Evolutionary conservation across 2,797 vertebrate genomes (phyloP), one percentile per base, ranked within the genome.

Genomic region (Pachyuromys duprasi): DNA sequence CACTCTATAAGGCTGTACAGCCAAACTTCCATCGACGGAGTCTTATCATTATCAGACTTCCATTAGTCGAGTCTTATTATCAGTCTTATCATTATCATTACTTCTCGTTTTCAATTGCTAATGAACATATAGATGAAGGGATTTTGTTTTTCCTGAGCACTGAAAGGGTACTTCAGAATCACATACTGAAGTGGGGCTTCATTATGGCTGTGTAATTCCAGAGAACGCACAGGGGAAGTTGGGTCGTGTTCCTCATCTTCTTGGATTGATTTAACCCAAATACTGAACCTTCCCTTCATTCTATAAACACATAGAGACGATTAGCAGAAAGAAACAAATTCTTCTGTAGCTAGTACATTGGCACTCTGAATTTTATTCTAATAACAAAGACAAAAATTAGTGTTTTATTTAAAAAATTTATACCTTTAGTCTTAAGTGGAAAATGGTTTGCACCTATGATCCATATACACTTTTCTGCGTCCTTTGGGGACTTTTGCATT

Each of bases 1-100:
- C 78, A 92, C 36, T 74, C 42, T 86, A 33, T 28, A 89, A 87
- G 42, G 74, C 81, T 86, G 28, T 87, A 78, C 75, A 91, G 92
- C 67, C 78, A 94, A 95, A 62, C 3, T 12, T 89, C 75, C 62
- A 65, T 53, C 90, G 75, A 55, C 8, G 36, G 24, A 90, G 36
- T 45, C 31, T 91, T 57, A 72, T 79, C 74, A 49, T 92, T 31
- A 63, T 69, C 74, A 86, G 45, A 49, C 45, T 49, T 49, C 45
- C 45, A 49, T 49, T 8, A 49, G 11, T 49, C 7, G 45, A 49
- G 45, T 49, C 45, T 49, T 49, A 49, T 49, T 49, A 49, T 49
- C 45, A 49, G 36, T 17, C 31, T 91, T 63, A 72, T 79, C 74
- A 49, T 92, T 31, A 63, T 69, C 74, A 86, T 63, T 26, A 84